phyloP scores from a whole-genome alignment of 2,113 vertebrate genomes.

The Phodopus roborovskii region DNA sequence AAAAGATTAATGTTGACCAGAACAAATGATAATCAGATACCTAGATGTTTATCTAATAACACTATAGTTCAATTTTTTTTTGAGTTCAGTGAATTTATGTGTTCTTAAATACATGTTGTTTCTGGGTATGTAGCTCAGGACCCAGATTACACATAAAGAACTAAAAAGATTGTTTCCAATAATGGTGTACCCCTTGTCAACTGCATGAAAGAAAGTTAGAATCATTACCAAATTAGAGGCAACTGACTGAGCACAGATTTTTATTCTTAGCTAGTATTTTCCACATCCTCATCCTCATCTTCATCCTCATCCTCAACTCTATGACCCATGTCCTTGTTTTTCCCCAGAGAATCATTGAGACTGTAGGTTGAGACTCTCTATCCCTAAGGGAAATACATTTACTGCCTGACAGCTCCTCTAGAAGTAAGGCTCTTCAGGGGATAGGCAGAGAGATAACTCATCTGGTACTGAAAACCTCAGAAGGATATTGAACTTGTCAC shows the following conservation, averaged over 20 bases:
- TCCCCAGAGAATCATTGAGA: background rate
- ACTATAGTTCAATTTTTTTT: background rate
- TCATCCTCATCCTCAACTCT: background rate
- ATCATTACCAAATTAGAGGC: background rate
- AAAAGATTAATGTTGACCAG: background rate
- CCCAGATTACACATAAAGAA: background rate
- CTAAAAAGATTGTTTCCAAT: background rate
- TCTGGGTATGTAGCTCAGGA: background rate
- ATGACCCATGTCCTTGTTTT: background rate
- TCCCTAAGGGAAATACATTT: background rate
- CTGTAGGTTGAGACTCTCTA: background rate
- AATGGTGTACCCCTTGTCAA: background rate
- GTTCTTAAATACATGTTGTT: background rate
- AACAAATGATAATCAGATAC: background rate
- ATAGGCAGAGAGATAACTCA: background rate
- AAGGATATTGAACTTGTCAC: background rate
- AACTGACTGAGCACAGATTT: background rate
- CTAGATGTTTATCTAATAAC: background rate
- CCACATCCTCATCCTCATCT: accelerated
- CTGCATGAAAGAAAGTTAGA: background rate
- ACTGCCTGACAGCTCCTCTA: background rate
- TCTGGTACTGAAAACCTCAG: background rate
- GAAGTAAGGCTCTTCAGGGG: background rate
- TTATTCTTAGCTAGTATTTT: conserved; percentile 17
- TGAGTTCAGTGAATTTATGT: background rate